Conservation (phyloP, 2,888 invertebrate genomes). For the Zootermopsis nevadensis region DNA sequence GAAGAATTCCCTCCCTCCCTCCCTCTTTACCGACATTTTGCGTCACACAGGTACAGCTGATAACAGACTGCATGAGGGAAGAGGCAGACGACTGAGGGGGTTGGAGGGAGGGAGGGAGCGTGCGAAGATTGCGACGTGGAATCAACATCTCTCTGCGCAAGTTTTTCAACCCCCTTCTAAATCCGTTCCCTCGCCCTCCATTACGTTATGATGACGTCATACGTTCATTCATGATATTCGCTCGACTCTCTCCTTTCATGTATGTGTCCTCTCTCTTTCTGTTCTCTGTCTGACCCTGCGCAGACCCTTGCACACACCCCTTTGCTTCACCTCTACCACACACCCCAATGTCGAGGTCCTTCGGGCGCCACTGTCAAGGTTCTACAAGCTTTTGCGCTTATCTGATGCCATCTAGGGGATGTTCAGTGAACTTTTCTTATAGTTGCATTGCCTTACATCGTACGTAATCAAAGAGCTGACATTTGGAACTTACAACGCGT, state of each 20-base stretch:
- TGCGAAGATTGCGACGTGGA: constrained; percentile 1
- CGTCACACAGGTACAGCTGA: constrained; percentile 27
- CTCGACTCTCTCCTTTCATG: not conserved
- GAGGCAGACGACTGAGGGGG: not conserved
- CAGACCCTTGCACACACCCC: constrained; percentile 16
- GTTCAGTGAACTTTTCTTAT: constrained; percentile 22
- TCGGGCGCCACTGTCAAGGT: constrained; percentile 26
- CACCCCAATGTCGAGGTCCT: constrained; percentile 28
- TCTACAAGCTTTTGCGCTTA: not conserved
- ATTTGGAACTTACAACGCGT: no score
- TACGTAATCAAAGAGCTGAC: no score
- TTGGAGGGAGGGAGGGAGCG: not conserved
- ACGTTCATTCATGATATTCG: constrained; percentile 33
- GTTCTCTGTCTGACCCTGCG: constrained; percentile 4
- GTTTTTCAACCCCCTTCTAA: not conserved
- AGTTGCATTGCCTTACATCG: no score
- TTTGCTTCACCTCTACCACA: not conserved
- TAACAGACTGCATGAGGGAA: not conserved
- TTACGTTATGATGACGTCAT: constrained; percentile 21
- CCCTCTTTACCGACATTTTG: not conserved
- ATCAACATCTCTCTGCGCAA: constrained; percentile 25
- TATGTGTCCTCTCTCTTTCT: constrained; percentile 7
- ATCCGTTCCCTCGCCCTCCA: not conserved
- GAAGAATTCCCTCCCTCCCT: not conserved
- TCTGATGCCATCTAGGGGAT: constrained; percentile 30